Percentiles rank a stretch among this genome's conserved stretches.
Conservation (phyloP, 1,140 invertebrate species). For the Ladona fulva region DNA sequence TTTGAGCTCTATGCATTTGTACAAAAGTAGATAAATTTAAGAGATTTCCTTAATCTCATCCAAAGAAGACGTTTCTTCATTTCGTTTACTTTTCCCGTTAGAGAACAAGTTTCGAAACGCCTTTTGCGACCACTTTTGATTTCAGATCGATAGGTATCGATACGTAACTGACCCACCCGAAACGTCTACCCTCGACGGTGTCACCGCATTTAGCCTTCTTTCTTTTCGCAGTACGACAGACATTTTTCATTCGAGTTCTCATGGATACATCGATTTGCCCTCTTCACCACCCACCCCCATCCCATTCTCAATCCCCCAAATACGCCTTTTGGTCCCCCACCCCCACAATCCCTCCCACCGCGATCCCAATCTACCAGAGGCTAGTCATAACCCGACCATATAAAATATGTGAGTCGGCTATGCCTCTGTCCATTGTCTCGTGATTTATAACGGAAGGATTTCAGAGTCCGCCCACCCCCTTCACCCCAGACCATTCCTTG, state of each 20-base stretch:
- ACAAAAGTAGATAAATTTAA: too few relatives aligned
- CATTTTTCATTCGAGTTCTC: not conserved
- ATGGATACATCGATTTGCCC: not conserved
- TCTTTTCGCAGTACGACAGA: too few relatives aligned
- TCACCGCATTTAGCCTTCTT: too few relatives aligned
- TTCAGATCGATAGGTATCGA: too few relatives aligned
- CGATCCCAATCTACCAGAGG: not conserved
- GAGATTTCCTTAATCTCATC: too few relatives aligned
- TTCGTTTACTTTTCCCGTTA: too few relatives aligned
- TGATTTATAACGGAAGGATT: not conserved
- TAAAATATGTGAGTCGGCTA: not conserved
- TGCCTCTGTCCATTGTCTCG: slow-evolving; percentile 2
- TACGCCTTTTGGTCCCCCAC: not conserved
- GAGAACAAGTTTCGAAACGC: too few relatives aligned
- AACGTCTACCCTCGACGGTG: too few relatives aligned
- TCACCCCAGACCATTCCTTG: not conserved
- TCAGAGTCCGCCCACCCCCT: not conserved
- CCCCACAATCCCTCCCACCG: not conserved
- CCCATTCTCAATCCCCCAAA: not conserved
- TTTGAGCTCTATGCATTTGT: too few relatives aligned
- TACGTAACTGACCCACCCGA: too few relatives aligned
- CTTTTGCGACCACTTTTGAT: too few relatives aligned
- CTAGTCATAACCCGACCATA: not conserved
- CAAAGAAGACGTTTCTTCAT: too few relatives aligned
- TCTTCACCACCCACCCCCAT: not conserved